These are phyloP conservation scores for Microcebus griseorufus DNA, from an alignment of 2,113 vertebrate species.

Conservation along the genomic window DNA sequence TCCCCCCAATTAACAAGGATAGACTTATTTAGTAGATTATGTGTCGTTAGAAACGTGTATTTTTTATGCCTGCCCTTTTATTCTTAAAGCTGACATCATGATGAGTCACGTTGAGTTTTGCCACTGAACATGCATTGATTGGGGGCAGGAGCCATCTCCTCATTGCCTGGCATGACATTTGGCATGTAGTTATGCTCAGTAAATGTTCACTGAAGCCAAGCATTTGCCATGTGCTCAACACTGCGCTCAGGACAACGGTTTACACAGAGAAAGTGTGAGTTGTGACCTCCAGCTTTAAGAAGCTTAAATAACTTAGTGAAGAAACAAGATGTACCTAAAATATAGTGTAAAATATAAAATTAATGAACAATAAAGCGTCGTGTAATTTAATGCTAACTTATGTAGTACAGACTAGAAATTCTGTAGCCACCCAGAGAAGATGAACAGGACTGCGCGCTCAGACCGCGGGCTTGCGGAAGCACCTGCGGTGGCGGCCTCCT, in stretches of 20 bases:
- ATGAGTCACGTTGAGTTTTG: not conserved
- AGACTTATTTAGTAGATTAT: not conserved
- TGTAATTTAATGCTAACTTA: not conserved
- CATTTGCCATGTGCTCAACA: not conserved
- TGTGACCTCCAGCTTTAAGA: not conserved
- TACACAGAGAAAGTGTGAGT: not conserved
- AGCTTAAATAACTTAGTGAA: not conserved
- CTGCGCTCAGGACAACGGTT: rapidly evolving
- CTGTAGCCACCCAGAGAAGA: not conserved
- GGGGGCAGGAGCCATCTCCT: not conserved
- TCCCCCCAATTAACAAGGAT: not conserved
- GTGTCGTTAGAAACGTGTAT: not conserved
- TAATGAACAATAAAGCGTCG: not conserved
- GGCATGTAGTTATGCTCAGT: not conserved
- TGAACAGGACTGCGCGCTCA: not conserved
- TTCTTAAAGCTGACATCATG: not conserved
- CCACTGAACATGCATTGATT: not conserved
- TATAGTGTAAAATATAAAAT: not conserved
- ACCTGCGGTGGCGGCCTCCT: not conserved
- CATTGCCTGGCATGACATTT: not conserved
- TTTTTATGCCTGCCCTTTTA: not conserved
- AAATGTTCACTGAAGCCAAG: not conserved
- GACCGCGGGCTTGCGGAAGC: not conserved
- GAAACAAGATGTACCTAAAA: too few relatives aligned
- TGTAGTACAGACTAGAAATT: not conserved